phyloP scores from a whole-genome alignment of 2,113 vertebrate genomes.

The Nerophis ophidion region DNA sequence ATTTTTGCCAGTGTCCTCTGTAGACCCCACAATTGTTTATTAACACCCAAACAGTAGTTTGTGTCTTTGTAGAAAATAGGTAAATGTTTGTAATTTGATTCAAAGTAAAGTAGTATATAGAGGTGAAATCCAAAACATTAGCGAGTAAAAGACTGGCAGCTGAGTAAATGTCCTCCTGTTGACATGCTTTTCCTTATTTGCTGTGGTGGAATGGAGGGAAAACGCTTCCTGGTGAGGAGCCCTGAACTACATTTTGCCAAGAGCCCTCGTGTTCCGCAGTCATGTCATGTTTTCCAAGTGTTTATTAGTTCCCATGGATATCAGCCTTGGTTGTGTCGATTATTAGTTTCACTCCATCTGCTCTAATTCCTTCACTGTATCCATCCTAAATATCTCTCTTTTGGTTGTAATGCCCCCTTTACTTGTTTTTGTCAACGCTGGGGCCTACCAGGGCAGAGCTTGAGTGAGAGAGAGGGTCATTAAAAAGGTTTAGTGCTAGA shows the following conservation, averaged over 20 bases:
- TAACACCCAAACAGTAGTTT: slow-evolving; percentile 14
- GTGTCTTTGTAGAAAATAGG: neutral
- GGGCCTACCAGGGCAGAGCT: neutral
- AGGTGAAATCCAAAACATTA: slow-evolving; percentile 20
- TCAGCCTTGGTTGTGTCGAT: slow-evolving; percentile 34
- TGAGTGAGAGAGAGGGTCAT: slow-evolving; percentile 6
- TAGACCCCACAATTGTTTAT: neutral
- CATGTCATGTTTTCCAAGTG: slow-evolving; percentile 58
- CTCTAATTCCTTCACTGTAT: neutral
- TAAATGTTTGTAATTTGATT: slow-evolving; percentile 15
- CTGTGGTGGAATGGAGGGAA: slow-evolving; percentile 32
- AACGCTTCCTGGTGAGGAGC: slow-evolving; percentile 23
- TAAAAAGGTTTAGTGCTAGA: slow-evolving; percentile 9
- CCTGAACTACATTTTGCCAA: slow-evolving; percentile 17
- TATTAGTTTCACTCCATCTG: slow-evolving; percentile 21
- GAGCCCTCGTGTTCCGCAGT: slow-evolving; percentile 36
- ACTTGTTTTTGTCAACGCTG: slow-evolving; percentile 4
- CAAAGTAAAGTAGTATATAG: neutral
- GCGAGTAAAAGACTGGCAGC: slow-evolving; percentile 7
- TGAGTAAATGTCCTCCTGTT: slow-evolving; percentile 15
- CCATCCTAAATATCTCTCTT: neutral
- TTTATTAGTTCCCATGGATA: slow-evolving; percentile 65
- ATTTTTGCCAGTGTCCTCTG: neutral
- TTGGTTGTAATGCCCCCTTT: neutral
- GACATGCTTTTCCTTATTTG: slow-evolving; percentile 39